These are phyloP conservation scores for Pluvialis apricaria DNA, from an alignment of 2,113 vertebrate genomes.

Conservation along the genomic window DNA sequence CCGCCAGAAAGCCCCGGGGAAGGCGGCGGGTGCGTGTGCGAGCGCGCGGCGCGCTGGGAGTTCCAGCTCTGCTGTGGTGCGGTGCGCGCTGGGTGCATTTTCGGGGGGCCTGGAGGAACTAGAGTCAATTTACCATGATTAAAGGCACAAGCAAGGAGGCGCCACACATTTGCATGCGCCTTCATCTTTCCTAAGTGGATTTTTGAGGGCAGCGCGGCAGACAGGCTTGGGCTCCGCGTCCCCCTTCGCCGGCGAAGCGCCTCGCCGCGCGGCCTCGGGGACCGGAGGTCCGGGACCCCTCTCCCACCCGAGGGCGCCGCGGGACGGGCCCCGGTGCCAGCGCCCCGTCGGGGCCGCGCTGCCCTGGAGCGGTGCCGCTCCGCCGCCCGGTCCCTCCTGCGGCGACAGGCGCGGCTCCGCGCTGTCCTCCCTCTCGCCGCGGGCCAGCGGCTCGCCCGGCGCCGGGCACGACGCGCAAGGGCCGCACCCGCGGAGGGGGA, in stretches of 20 bases:
- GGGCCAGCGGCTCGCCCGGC: neutral
- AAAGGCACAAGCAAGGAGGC: slow-evolving; percentile 54
- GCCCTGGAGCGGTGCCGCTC: neutral
- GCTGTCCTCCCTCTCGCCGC: neutral
- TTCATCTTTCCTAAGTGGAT: slow-evolving; percentile 53
- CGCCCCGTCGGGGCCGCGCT: neutral
- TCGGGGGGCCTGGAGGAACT: slow-evolving; percentile 45
- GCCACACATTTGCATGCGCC: slow-evolving; percentile 51
- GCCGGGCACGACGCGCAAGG: neutral
- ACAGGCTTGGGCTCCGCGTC: neutral
- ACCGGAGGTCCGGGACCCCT: neutral
- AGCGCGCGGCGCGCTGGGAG: neutral
- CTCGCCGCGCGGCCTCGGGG: neutral
- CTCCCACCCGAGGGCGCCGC: neutral
- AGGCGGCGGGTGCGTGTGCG: neutral
- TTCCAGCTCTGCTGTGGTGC: neutral
- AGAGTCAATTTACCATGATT: slow-evolving; percentile 54
- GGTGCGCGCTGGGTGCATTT: neutral
- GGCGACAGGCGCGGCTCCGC: neutral
- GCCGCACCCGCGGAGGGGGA: neutral
- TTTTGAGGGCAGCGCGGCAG: slow-evolving; percentile 46
- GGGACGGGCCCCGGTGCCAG: neutral
- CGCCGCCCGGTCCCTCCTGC: neutral
- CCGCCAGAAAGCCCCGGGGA: slow-evolving; percentile 20
- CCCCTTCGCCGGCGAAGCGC: neutral